These are phyloP conservation scores for Dolichoris vasculosae DNA, from an alignment of 1,140 invertebrate species.

Conservation along the genomic window DNA sequence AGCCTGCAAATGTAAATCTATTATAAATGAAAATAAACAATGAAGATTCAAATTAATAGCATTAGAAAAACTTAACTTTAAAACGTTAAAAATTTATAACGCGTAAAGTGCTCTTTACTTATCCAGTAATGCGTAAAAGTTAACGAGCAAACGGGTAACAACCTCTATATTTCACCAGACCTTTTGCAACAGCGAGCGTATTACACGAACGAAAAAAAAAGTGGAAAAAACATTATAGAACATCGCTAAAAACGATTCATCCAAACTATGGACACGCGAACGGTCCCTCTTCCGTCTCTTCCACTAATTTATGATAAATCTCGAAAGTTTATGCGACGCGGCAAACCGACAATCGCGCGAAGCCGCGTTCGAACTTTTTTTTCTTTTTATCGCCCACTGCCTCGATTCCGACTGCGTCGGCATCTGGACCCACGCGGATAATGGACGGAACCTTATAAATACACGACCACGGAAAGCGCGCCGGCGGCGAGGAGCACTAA, in stretches of 20 bases:
- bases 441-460: conserved; percentile 5
- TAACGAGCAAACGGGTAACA: conserved; percentile 38
- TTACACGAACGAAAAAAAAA: neutral
- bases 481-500: neutral
- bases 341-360: neutral
- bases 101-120: conserved; percentile 1
- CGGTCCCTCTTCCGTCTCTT: neutral
- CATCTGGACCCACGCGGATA: neutral
- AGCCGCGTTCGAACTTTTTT: neutral
- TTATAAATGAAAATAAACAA: neutral
- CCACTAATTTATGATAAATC: conserved; percentile 46
- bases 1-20: neutral
- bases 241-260: conserved; percentile 5
- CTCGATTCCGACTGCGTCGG: neutral
- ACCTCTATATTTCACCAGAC: conserved; percentile 31
- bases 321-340: conserved; percentile 7
- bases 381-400: neutral
- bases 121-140: conserved; percentile 22
- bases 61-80: conserved; percentile 17
- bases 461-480: neutral
- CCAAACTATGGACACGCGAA: neutral
- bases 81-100: conserved; percentile 35
- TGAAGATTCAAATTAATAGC: conserved; percentile 5
- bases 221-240: neutral
- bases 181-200: neutral